Evolutionary conservation across 2,113 vertebrate species (phyloP).

Genomic region (Coregonus clupeaformis): DNA sequence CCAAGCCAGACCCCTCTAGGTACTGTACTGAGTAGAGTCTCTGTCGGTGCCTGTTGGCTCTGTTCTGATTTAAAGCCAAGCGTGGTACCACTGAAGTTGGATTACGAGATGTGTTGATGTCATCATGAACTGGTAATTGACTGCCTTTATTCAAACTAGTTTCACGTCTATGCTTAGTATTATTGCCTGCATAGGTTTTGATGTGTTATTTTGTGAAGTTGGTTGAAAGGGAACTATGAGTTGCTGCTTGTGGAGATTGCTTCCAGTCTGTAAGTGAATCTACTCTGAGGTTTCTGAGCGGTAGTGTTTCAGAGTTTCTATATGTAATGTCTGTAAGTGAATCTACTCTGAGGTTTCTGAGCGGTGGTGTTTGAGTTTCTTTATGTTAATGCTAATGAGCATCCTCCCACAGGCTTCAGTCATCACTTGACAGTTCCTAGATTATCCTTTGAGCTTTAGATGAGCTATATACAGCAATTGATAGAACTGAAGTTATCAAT

Average conservation of each 20-base stretch:
- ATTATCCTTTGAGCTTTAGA: too few relatives aligned
- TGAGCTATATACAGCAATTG: too few relatives aligned
- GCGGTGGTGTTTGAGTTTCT: too few relatives aligned
- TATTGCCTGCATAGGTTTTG: not conserved
- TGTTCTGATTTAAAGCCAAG: not conserved
- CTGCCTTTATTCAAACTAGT: not conserved
- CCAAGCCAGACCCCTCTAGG: constrained; percentile 62
- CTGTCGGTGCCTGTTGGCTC: constrained; percentile 8
- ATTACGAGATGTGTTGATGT: not conserved
- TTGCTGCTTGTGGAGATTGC: not conserved
- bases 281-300: too few relatives aligned
- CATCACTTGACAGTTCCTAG: too few relatives aligned
- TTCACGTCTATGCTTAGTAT: not conserved
- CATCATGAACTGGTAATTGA: constrained; percentile 8
- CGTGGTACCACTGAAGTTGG: not conserved
- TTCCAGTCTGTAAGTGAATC: not conserved
- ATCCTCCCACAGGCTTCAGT: too few relatives aligned
- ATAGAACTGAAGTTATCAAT: too few relatives aligned
- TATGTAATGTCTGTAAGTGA: too few relatives aligned
- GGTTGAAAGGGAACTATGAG: constrained; percentile 5
- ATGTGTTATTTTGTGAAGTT: constrained; percentile 1
- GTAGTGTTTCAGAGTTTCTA: too few relatives aligned
- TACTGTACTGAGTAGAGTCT: constrained; percentile 42
- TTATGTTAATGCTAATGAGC: too few relatives aligned
- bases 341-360: too few relatives aligned